phyloP scores from a whole-genome alignment of 2,888 invertebrate genomes.

The Drosophila paranaensis region DNA sequence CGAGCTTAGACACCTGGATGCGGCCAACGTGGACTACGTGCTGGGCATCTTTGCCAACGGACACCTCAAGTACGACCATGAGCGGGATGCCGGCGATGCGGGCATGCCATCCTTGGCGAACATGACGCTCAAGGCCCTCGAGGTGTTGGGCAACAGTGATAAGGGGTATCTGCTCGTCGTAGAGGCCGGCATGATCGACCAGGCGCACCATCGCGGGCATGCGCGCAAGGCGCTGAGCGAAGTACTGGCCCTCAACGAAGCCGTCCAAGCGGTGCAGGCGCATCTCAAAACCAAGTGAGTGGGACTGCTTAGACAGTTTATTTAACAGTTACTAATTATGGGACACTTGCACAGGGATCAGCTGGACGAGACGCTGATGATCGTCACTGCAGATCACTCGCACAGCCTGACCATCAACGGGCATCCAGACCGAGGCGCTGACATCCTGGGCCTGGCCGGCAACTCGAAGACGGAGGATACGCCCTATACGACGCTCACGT shows the following conservation, averaged over 20 bases:
- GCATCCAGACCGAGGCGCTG: slow-evolving; percentile 89
- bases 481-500: slow-evolving; percentile 92
- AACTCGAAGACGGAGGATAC: slow-evolving; percentile 87
- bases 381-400: slow-evolving; percentile 94
- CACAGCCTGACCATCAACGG: slow-evolving; percentile 92
- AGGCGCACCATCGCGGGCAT: slow-evolving; percentile 93
- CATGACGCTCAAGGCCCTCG: slow-evolving; percentile 92
- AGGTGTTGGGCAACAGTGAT: slow-evolving; percentile 88
- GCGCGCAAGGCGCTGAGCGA: slow-evolving; percentile 92
- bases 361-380: slow-evolving; percentile 90
- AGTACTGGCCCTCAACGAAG: slow-evolving; percentile 91
- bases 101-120: slow-evolving; percentile 92
- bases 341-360: slow-evolving; percentile 56
- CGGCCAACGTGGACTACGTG: slow-evolving; percentile 89
- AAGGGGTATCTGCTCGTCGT: slow-evolving; percentile 92
- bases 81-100: slow-evolving; percentile 87
- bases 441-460: slow-evolving; percentile 89
- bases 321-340: background rate
- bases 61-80: slow-evolving; percentile 90
- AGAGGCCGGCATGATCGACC: slow-evolving; percentile 94
- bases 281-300: slow-evolving; percentile 85
- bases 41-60: slow-evolving; percentile 93
- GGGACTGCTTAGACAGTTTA: accelerated
- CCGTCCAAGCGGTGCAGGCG: slow-evolving; percentile 88
- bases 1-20: slow-evolving; percentile 87